phyloP scores from a whole-genome alignment of 1,140 invertebrate genomes.

The Chironomus striatipennis region DNA sequence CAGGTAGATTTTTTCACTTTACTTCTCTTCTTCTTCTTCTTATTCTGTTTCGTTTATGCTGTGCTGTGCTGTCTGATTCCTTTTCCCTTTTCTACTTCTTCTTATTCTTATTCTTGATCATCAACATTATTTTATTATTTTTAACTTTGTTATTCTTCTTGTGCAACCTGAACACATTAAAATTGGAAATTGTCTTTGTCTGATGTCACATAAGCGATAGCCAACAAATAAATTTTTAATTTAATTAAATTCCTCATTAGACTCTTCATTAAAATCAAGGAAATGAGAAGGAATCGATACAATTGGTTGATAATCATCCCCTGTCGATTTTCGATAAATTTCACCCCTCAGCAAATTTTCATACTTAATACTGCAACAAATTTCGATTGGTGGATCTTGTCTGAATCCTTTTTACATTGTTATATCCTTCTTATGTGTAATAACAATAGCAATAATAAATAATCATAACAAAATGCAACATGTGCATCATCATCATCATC shows the following conservation, averaged over 20 bases:
- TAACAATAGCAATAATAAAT: too few relatives aligned
- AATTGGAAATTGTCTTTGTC: too few relatives aligned
- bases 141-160: not conserved
- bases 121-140: not conserved
- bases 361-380: not conserved
- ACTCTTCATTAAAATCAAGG: not conserved
- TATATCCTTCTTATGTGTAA: too few relatives aligned
- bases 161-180: not conserved
- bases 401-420: not conserved
- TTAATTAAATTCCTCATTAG: too few relatives aligned
- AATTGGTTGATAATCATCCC: not conserved
- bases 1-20: slow-evolving; percentile 9
- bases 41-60: too few relatives aligned
- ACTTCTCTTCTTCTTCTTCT: not conserved
- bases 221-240: too few relatives aligned
- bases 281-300: not conserved
- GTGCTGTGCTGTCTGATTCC: not conserved
- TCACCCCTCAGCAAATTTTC: not conserved
- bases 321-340: not conserved
- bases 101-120: not conserved
- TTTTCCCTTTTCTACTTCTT: not conserved
- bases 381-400: not conserved
- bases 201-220: too few relatives aligned
- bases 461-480: not conserved
- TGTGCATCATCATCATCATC: not conserved